Evolutionary conservation across 1,140 invertebrate genomes (phyloP).

Genomic region (Bradysia coprophila): DNA sequence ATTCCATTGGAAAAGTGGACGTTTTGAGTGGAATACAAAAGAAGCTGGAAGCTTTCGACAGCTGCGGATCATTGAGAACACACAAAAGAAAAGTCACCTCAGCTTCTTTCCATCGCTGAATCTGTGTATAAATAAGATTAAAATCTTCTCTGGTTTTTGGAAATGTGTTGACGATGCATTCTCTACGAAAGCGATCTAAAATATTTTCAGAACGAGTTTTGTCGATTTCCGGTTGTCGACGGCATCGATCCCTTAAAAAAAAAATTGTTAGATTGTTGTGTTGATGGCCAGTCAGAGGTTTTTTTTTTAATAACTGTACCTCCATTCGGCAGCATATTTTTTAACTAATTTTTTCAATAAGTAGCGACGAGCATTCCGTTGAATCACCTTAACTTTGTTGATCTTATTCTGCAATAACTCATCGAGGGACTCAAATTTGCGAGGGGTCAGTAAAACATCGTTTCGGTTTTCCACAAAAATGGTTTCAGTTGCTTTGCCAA

Average conservation of each 20-base stretch:
- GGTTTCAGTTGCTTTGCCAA: constrained; percentile 16
- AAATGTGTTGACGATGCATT: constrained; percentile 28
- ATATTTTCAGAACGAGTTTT: constrained; percentile 5
- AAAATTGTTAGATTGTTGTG: too few species aligned
- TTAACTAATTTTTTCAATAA: constrained; percentile 18
- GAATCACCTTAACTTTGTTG: constrained; percentile 17
- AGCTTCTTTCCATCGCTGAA: constrained; percentile 33
- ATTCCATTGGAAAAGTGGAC: too few species aligned
- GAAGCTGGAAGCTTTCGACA: too few species aligned
- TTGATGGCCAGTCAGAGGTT: too few species aligned
- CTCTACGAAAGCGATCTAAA: constrained; percentile 17
- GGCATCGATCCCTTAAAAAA: too few species aligned
- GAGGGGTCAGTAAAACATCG: constrained; percentile 14
- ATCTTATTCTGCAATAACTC: constrained; percentile 14
- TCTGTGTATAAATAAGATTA: constrained; percentile 29
- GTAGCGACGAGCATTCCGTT: constrained; percentile 19
- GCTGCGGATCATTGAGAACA: too few species aligned
- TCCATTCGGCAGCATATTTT: constrained; percentile 20
- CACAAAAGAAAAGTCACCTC: constrained; percentile 13
- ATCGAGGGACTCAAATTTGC: constrained; percentile 17
- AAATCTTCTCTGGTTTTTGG: constrained; percentile 34
- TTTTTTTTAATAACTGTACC: too few species aligned
- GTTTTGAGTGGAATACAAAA: too few species aligned
- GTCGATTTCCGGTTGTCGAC: too few species aligned
- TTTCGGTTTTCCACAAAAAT: constrained; percentile 11